These are phyloP conservation scores for Cheirogaleus major DNA, from an alignment of 2,797 vertebrate genomes.

Conservation along the genomic window DNA sequence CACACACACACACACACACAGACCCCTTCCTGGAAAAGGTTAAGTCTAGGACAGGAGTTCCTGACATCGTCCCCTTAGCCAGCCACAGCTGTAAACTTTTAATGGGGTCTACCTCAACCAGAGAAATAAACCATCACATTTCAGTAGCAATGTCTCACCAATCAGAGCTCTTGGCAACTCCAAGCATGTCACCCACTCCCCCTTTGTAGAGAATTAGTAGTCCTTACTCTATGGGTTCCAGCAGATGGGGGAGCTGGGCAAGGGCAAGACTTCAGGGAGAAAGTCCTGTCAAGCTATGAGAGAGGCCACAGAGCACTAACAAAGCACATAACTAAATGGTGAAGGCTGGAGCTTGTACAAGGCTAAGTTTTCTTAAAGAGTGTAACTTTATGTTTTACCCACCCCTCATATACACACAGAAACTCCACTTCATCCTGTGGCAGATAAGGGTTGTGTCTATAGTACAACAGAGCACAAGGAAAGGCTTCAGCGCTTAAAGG, in stretches of 20 bases:
- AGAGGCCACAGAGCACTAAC: background rate
- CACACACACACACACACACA: background rate
- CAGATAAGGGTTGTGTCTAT: background rate
- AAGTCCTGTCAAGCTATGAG: background rate
- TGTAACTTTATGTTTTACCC: background rate
- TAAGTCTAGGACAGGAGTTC: background rate
- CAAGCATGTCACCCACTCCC: background rate
- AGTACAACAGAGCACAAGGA: background rate
- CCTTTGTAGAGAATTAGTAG: background rate
- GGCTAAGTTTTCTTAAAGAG: conserved; percentile 24
- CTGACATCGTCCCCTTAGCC: background rate
- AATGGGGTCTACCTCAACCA: background rate
- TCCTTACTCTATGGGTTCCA: background rate
- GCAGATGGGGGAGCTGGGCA: background rate
- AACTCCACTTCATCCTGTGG: background rate
- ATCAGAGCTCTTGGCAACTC: background rate
- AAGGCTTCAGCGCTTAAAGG: background rate
- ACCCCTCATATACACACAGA: background rate
- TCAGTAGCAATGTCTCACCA: background rate
- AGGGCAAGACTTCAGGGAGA: background rate
- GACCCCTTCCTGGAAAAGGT: background rate
- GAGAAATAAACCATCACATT: conserved; percentile 1
- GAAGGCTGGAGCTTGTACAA: background rate
- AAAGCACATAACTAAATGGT: background rate
- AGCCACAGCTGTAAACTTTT: conserved; percentile 36